Evolutionary conservation across 2,888 invertebrate genomes (phyloP).

Genomic region (Phaonia tiefii): DNA sequence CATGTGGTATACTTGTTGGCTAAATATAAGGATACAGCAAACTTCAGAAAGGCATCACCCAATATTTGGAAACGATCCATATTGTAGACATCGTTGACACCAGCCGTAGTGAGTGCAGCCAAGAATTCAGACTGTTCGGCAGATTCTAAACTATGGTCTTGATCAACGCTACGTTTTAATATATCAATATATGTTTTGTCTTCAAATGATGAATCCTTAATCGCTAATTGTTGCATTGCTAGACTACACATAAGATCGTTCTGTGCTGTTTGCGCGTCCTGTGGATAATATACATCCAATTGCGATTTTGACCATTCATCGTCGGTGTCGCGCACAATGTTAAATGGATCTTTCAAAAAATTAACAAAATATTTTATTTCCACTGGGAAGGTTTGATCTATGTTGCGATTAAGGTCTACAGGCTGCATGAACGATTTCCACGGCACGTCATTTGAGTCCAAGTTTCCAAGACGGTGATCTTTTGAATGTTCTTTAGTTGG

Average conservation of each 20-base stretch:
- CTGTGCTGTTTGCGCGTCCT: no score
- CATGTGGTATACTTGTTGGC: slow-evolving; percentile 84
- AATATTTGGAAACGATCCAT: slow-evolving; percentile 91
- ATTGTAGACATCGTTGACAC: slow-evolving; percentile 87
- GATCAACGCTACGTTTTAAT: slow-evolving; percentile 68
- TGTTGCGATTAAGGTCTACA: slow-evolving; percentile 84
- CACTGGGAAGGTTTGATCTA: slow-evolving; percentile 83
- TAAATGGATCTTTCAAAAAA: slow-evolving; percentile 81
- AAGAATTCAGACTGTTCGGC: slow-evolving; percentile 79
- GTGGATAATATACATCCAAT: slow-evolving; percentile 68
- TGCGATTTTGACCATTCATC: slow-evolving; percentile 70
- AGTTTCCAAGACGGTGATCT: slow-evolving; percentile 63
- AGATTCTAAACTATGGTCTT: slow-evolving; percentile 59
- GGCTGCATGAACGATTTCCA: slow-evolving; percentile 83
- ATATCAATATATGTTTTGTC: slow-evolving; percentile 69
- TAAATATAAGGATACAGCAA: slow-evolving; percentile 86
- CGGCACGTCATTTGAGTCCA: slow-evolving; percentile 60
- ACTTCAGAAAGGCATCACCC: slow-evolving; percentile 93
- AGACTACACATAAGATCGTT: no score
- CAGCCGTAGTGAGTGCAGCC: slow-evolving; percentile 85
- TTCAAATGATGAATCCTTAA: slow-evolving; percentile 58
- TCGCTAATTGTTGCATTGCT: slow-evolving; percentile 21
- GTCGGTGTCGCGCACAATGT: slow-evolving; percentile 32
- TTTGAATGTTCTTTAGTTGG: slow-evolving; percentile 68
- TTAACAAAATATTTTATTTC: slow-evolving; percentile 87